Evolutionary conservation across 2,113 vertebrate species (phyloP).

Genomic region (Lampris incognitus): DNA sequence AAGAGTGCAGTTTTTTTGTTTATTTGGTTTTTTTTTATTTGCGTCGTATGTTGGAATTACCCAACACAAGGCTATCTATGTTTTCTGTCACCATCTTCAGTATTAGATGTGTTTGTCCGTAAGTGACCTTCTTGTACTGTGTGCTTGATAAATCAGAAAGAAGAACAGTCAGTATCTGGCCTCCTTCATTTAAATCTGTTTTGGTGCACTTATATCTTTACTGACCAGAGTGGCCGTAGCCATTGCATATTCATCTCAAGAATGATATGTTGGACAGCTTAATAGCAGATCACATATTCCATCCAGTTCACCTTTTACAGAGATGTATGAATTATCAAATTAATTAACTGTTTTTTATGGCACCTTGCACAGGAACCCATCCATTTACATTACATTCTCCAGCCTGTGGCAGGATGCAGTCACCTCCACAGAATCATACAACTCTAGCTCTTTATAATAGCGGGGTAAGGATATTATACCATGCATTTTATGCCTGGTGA

Average conservation of each 20-base stretch:
- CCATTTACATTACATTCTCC: slow-evolving; percentile 71
- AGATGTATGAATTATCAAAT: slow-evolving; percentile 73
- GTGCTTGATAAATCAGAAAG: slow-evolving; percentile 21
- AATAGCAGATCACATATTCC: slow-evolving; percentile 65
- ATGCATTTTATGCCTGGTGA: slow-evolving; percentile 75
- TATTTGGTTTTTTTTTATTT: background rate
- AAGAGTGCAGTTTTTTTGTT: background rate
- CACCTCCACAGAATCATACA: slow-evolving; percentile 71
- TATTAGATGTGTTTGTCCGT: background rate
- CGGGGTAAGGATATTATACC: slow-evolving; percentile 70
- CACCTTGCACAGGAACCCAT: slow-evolving; percentile 63
- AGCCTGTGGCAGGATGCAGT: slow-evolving; percentile 58
- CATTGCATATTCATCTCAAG: slow-evolving; percentile 26
- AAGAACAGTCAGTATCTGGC: background rate
- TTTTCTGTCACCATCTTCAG: background rate
- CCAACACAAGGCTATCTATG: background rate
- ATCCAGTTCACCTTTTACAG: slow-evolving; percentile 63
- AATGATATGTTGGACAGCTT: slow-evolving; percentile 61
- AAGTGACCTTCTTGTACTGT: background rate
- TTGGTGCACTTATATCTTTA: background rate
- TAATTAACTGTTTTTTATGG: slow-evolving; percentile 72
- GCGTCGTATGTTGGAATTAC: background rate
- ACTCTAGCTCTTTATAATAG: slow-evolving; percentile 63
- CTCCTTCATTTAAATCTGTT: background rate
- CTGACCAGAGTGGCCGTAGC: background rate